Percentiles rank a stretch among this genome's conserved stretches.
These are phyloP conservation scores for Chascanopsetta lugubris DNA, from an alignment of 2,113 vertebrate genomes.

Conservation along the genomic window DNA sequence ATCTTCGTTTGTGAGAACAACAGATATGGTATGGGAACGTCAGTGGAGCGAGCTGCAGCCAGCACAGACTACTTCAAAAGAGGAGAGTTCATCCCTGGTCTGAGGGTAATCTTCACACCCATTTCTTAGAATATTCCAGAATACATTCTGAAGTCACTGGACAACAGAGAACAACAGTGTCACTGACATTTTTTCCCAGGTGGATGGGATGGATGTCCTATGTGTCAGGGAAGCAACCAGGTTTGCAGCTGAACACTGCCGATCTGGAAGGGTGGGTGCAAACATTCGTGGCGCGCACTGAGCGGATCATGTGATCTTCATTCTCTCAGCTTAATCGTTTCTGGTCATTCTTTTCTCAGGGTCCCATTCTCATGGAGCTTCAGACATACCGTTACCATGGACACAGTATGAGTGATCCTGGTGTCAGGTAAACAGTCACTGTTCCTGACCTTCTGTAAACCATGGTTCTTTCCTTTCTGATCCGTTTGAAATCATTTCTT, in stretches of 20 bases:
- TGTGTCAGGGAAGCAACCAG: conserved; percentile 91
- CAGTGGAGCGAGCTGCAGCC: conserved; percentile 88
- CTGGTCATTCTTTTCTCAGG: conserved; percentile 62
- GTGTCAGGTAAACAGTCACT: conserved; percentile 85
- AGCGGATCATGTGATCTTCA: neutral
- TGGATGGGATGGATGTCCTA: conserved; percentile 95
- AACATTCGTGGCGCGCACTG: neutral
- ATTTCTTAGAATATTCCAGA: neutral
- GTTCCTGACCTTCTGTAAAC: neutral
- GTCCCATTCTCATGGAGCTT: conserved; percentile 95
- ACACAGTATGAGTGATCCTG: conserved; percentile 99
- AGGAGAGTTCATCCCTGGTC: conserved; percentile 90
- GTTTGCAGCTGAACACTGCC: conserved; percentile 90
- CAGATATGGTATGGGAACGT: conserved; percentile 92
- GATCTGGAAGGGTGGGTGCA: conserved; percentile 87
- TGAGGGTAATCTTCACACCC: conserved; percentile 76
- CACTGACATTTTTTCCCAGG: conserved; percentile 67
- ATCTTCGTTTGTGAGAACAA: conserved; percentile 98
- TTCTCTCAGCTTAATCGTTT: neutral
- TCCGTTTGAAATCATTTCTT: no score
- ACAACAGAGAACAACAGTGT: no score
- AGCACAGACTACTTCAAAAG: conserved; percentile 94
- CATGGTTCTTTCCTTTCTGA: no score
- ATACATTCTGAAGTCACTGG: no score
- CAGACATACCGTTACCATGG: conserved; percentile 98